Conservation (phyloP, 2,113 vertebrate species). For the Dascyllus trimaculatus region DNA sequence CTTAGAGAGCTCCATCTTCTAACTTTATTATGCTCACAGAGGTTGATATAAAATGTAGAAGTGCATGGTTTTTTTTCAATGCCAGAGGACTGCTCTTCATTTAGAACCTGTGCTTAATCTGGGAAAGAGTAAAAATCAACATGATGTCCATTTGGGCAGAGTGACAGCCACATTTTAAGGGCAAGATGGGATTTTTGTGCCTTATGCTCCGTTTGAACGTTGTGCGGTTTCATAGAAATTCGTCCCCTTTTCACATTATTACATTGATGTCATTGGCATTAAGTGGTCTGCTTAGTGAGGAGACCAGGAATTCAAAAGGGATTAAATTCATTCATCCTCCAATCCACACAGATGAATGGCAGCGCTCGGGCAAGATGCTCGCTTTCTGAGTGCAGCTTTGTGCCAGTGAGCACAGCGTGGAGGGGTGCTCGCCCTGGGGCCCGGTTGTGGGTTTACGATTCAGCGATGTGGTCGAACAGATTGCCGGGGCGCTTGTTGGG, state of each 20-base stretch:
- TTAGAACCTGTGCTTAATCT: constrained; percentile 29
- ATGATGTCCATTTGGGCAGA: constrained; percentile 49
- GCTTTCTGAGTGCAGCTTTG: constrained; percentile 5
- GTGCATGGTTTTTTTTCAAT: background rate
- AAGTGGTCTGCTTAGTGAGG: constrained; percentile 78
- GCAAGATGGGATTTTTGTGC: constrained; percentile 53
- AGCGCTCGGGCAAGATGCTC: constrained; percentile 31
- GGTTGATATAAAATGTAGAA: background rate
- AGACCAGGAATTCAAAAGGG: constrained; percentile 64
- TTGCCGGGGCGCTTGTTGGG: constrained; percentile 63
- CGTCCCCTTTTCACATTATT: constrained; percentile 66
- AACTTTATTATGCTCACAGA: background rate
- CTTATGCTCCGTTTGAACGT: constrained; percentile 64
- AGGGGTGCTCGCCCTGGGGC: constrained; percentile 18
- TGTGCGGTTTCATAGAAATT: constrained; percentile 65
- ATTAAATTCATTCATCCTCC: constrained; percentile 78
- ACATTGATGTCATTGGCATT: constrained; percentile 73
- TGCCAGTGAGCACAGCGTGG: constrained; percentile 17
- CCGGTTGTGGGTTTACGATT: constrained; percentile 39
- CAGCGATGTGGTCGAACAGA: constrained; percentile 29
- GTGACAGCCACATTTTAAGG: constrained; percentile 57
- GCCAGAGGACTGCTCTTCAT: constrained; percentile 3
- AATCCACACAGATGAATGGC: constrained; percentile 64
- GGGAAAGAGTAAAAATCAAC: constrained; percentile 14
- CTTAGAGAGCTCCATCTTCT: too few species aligned